Conservation (phyloP, 1,140 invertebrate genomes). For the Delia radicum region DNA sequence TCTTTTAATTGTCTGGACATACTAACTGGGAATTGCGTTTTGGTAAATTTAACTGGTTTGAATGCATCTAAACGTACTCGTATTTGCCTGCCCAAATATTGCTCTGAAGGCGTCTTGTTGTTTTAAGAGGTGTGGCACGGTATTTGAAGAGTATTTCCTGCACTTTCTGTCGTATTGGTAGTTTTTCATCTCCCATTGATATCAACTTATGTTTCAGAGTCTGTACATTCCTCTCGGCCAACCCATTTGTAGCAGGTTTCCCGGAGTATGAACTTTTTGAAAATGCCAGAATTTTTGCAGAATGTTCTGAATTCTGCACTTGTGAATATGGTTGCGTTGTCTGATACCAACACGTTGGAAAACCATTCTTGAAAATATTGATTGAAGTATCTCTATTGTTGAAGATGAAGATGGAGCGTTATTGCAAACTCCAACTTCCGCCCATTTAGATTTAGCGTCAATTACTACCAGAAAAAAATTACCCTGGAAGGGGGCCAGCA, state of each 20-base stretch:
- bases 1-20: too few species aligned
- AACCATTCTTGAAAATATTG: not conserved
- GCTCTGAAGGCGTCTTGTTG: too few species aligned
- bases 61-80: too few species aligned
- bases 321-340: not conserved
- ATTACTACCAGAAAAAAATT: not conserved
- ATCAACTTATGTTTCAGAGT: not conserved
- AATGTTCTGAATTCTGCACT: not conserved
- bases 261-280: not conserved
- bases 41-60: too few species aligned
- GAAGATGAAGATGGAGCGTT: not conserved
- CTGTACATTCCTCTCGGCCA: not conserved
- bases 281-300: not conserved
- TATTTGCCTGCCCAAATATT: too few species aligned
- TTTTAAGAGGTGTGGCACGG: not conserved
- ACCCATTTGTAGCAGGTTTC: not conserved
- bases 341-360: not conserved
- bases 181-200: not conserved
- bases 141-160: not conserved
- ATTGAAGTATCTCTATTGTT: not conserved
- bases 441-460: too few species aligned
- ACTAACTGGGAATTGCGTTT: too few species aligned
- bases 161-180: not conserved
- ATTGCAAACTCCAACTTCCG: not conserved
- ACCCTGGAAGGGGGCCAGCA: not conserved